These are phyloP conservation scores for Meteorus cinctellus DNA, from an alignment of 2,888 invertebrate genomes.

Conservation along the genomic window DNA sequence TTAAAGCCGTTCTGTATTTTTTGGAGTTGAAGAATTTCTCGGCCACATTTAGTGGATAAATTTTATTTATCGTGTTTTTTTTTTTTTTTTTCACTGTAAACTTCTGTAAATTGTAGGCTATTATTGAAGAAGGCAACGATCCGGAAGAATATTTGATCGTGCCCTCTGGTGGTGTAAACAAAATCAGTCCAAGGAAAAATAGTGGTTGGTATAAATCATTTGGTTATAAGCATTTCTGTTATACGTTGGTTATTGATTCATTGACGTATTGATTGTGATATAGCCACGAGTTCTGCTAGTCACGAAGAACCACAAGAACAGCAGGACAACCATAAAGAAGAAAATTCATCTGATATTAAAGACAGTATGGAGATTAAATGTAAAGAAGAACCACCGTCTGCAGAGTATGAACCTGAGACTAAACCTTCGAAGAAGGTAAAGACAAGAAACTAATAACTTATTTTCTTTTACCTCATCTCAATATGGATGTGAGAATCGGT, in stretches of 20 bases:
- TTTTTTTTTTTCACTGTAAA: neutral
- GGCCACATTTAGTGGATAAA: neutral
- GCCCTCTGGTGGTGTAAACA: constrained; percentile 64
- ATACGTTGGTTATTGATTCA: neutral
- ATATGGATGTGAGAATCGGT: neutral
- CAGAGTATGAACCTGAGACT: constrained; percentile 45
- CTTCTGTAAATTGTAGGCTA: constrained; percentile 75
- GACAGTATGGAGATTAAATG: constrained; percentile 56
- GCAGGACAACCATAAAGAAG: constrained; percentile 62
- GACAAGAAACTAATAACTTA: constrained; percentile 15
- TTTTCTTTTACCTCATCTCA: neutral
- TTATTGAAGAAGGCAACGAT: constrained; percentile 82
- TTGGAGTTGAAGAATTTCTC: neutral
- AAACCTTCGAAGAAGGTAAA: constrained; percentile 5
- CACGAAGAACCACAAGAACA: constrained; percentile 35
- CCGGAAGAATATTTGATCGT: constrained; percentile 80
- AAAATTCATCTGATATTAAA: constrained; percentile 50
- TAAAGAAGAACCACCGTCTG: constrained; percentile 54
- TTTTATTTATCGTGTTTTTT: neutral
- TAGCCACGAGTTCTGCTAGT: constrained; percentile 30
- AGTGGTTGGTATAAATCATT: constrained; percentile 57
- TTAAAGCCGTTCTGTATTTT: neutral
- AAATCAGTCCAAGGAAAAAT: constrained; percentile 63
- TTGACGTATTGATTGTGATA: constrained; percentile 24
- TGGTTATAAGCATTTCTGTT: neutral